Percentiles rank a stretch among this genome's conserved stretches.
Conservation (phyloP, 2,113 vertebrate genomes). For the Cricetomys ansorgei region DNA sequence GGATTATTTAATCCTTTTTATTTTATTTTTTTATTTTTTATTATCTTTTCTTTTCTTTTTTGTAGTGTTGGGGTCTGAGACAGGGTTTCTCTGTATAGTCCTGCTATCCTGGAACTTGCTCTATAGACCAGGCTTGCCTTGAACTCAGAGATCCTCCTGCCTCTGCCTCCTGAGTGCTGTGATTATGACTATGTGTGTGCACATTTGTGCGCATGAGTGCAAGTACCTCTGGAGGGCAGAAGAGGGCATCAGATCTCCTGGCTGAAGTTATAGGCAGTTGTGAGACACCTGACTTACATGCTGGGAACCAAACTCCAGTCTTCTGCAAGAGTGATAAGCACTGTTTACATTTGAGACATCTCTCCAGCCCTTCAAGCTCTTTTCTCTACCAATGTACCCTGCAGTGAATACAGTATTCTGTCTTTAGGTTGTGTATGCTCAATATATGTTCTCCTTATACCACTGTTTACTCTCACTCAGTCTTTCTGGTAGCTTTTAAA, state of each 20-base stretch:
- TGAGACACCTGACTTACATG: neutral
- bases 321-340: neutral
- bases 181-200: neutral
- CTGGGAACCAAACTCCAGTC: neutral
- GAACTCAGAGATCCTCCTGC: neutral
- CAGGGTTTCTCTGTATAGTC: neutral
- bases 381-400: neutral
- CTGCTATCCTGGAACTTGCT: neutral
- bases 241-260: neutral
- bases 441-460: neutral
- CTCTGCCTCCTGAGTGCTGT: neutral
- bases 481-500: neutral
- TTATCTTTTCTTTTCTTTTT: neutral
- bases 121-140: neutral
- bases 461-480: neutral
- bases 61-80: too few relatives aligned
- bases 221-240: neutral
- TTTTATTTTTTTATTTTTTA: neutral
- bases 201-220: neutral
- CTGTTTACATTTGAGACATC: neutral
- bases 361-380: neutral
- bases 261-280: neutral
- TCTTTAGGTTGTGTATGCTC: constrained; percentile 32
- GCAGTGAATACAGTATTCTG: constrained; percentile 21
- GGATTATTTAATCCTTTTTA: neutral